These are phyloP conservation scores for Fabriciana adippe DNA, from an alignment of 2,888 invertebrate genomes.

Conservation along the genomic window DNA sequence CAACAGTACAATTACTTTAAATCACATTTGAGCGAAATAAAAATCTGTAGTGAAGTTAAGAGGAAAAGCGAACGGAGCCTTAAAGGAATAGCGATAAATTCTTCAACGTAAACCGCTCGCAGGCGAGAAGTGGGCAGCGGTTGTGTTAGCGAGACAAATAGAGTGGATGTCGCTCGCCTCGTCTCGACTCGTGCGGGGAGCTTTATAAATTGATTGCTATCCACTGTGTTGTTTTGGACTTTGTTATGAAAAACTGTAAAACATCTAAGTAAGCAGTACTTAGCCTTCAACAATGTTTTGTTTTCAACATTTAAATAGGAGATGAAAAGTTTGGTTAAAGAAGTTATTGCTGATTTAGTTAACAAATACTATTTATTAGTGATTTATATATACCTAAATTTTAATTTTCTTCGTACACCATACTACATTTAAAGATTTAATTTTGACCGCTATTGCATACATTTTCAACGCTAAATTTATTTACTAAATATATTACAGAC, in stretches of 20 bases:
- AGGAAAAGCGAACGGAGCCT: slow-evolving; percentile 50
- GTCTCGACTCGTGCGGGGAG: slow-evolving; percentile 54
- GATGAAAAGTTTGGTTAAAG: slow-evolving; percentile 5
- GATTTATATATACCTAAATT: too few species aligned
- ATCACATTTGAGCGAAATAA: slow-evolving; percentile 37
- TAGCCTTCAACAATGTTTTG: not conserved
- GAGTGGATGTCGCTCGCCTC: slow-evolving; percentile 64
- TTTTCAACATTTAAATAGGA: slow-evolving; percentile 10
- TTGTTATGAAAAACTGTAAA: slow-evolving; percentile 26
- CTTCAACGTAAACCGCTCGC: slow-evolving; percentile 66
- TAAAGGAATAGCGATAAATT: slow-evolving; percentile 68
- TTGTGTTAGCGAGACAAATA: slow-evolving; percentile 74
- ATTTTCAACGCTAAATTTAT: not conserved
- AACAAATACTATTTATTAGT: too few species aligned
- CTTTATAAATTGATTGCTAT: slow-evolving; percentile 69
- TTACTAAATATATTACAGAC: slow-evolving; percentile 3
- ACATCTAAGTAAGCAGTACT: slow-evolving; percentile 21
- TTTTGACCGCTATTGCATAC: not conserved
- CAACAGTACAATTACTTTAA: slow-evolving; percentile 20
- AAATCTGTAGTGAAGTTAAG: slow-evolving; percentile 49
- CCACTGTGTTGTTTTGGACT: slow-evolving; percentile 49
- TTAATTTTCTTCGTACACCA: not conserved
- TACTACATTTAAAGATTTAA: not conserved
- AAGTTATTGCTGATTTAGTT: not conserved
- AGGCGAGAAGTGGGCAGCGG: slow-evolving; percentile 70